Evolutionary conservation across 2,888 invertebrate species (phyloP), one percentile per base, ranked within the genome.

Genomic region (Xylocampa areola): DNA sequence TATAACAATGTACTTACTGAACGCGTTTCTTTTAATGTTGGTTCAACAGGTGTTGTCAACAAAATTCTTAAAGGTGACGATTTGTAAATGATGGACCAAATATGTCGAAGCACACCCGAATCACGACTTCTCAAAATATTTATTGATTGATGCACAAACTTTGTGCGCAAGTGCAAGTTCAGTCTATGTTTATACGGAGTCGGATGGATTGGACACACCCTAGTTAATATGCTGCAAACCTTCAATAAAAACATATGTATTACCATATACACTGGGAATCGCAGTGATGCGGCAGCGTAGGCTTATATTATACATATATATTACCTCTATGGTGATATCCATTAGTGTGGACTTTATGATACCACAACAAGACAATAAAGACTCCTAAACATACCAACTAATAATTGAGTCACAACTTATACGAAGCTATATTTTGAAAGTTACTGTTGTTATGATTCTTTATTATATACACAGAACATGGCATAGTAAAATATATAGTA

Each of bases 111-210:
- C 32, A 14, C 7, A 11, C 35, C n/a, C 19, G 1, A 32, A 30
- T 13, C 29, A 39, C 35, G 27, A n/a, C 7, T 23, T 19, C 21
- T 39, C 19, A 4, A 39, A 50, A 32, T 30, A 35, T 27, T 39
- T 62, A 66, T 68, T 63, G 65, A 66, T 66, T 68, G 37, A 32
- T 41, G 45, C 41, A 37, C 11, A 21, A 19, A 17, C 10, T 50
- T 63, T 32, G 55, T 66, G 65, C 65, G 69, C 65, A 66, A 55
- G 65, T 66, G 65, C 65, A 68, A 36, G n/a, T 51, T 40, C 37
- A 39, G 25, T 23, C 29, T 36, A 14, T 45, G 36, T 29, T 60
- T 32, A 32, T 2, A 8, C 10, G 29, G 30, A 23, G 25, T 6
- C 13, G 8, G n/a, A 51, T 17, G 40, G n/a, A 8, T 27, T 11